These are phyloP conservation scores for Eugnorisma glareosa DNA, from an alignment of 2,888 invertebrate species.

Conservation along the genomic window DNA sequence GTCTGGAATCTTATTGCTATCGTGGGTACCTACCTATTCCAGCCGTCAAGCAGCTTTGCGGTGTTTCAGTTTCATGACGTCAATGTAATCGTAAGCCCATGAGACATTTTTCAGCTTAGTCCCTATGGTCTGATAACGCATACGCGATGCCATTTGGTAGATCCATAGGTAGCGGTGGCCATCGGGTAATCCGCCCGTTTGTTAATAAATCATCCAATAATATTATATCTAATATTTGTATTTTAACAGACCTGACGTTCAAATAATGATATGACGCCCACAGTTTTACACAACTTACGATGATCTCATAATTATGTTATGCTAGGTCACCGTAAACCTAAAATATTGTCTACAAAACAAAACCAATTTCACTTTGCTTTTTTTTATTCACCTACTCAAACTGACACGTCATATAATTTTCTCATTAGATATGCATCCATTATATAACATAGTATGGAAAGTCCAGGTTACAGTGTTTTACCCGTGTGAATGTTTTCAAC, in stretches of 20 bases:
- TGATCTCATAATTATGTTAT: neutral
- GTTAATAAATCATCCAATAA: neutral
- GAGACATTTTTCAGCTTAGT: neutral
- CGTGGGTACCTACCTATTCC: neutral
- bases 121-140: neutral
- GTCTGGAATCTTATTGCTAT: neutral
- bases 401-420: neutral
- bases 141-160: neutral
- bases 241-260: neutral
- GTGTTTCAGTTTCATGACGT: neutral
- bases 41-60: neutral
- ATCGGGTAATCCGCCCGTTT: neutral
- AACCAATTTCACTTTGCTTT: neutral
- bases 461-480: constrained; percentile 33
- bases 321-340: neutral
- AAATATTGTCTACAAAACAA: neutral
- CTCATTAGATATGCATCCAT: constrained; percentile 40
- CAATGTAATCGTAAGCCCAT: neutral
- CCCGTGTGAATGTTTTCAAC: constrained; percentile 60
- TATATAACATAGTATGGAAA: constrained; percentile 32
- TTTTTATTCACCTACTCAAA: neutral
- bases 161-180: neutral
- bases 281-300: neutral
- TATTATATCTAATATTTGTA: neutral
- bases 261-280: neutral